Percentiles rank a stretch among this genome's conserved stretches.
Evolutionary conservation across 2,797 vertebrate species (phyloP).

Genomic region (Urophycis tenuis): DNA sequence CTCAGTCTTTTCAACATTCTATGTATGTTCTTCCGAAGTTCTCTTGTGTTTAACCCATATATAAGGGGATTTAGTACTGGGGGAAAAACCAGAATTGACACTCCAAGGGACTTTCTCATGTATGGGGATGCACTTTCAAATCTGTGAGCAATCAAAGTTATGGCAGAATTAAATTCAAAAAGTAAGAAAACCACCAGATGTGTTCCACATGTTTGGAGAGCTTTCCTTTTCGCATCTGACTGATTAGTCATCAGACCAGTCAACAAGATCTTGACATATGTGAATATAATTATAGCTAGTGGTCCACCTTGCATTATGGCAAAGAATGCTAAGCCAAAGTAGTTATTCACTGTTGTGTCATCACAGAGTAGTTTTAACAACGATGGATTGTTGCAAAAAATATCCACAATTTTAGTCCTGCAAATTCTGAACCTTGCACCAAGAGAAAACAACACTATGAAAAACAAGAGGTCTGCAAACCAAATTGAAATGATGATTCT

Average conservation of each 20-base stretch:
- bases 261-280: constrained; percentile 71
- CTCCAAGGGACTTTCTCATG: constrained; percentile 54
- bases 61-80: constrained; percentile 68
- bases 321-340: constrained; percentile 55
- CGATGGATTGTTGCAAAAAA: constrained; percentile 67
- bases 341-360: constrained; percentile 55
- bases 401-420: constrained; percentile 53
- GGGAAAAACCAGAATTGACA: constrained; percentile 59
- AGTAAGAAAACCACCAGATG: constrained; percentile 61
- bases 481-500: constrained; percentile 51
- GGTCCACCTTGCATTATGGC: constrained; percentile 46
- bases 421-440: constrained; percentile 41
- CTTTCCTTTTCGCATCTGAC: constrained; percentile 50
- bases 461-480: constrained; percentile 26
- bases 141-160: constrained; percentile 49
- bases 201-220: constrained; percentile 62
- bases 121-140: constrained; percentile 41
- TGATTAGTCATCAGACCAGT: constrained; percentile 51
- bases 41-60: constrained; percentile 66
- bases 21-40: constrained; percentile 50
- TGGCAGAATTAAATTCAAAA: constrained; percentile 45
- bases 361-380: constrained; percentile 61
- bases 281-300: constrained; percentile 61
- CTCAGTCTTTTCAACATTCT: constrained; percentile 34
- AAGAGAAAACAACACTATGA: constrained; percentile 31